Conservation (phyloP, 2,113 vertebrate species). For the Hystrix cristata region DNA sequence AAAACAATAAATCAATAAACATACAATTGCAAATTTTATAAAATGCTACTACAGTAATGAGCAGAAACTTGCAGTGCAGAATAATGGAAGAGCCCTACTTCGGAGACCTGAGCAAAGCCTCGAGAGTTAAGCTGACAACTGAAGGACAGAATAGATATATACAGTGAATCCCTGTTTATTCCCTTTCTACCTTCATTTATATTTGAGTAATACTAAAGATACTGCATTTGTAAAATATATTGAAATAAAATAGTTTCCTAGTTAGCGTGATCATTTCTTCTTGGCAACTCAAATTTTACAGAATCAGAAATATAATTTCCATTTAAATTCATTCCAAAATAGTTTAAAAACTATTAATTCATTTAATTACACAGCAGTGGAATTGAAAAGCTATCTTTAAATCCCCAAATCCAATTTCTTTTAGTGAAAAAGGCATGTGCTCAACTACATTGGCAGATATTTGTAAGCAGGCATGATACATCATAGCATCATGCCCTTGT, state of each 20-base stretch:
- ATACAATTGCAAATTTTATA: background rate
- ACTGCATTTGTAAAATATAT: background rate
- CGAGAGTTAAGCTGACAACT: background rate
- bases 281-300: background rate
- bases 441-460: background rate
- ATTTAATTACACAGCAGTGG: slow-evolving; percentile 50
- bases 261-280: background rate
- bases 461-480: background rate
- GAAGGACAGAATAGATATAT: background rate
- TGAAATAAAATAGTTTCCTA: slow-evolving; percentile 2
- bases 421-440: background rate
- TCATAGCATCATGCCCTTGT: background rate
- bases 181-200: slow-evolving; percentile 14
- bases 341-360: slow-evolving; percentile 11
- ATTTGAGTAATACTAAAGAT: background rate
- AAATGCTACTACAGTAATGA: background rate
- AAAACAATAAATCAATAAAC: slow-evolving; percentile 35
- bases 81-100: background rate
- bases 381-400: slow-evolving; percentile 53
- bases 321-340: slow-evolving; percentile 21
- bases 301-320: slow-evolving; percentile 31
- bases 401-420: slow-evolving; percentile 21
- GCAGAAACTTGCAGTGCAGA: background rate
- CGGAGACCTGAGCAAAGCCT: background rate
- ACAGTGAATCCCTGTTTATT: background rate